These are phyloP conservation scores for Ischnus inquisitorius DNA, from an alignment of 2,888 invertebrate genomes.

Conservation along the genomic window DNA sequence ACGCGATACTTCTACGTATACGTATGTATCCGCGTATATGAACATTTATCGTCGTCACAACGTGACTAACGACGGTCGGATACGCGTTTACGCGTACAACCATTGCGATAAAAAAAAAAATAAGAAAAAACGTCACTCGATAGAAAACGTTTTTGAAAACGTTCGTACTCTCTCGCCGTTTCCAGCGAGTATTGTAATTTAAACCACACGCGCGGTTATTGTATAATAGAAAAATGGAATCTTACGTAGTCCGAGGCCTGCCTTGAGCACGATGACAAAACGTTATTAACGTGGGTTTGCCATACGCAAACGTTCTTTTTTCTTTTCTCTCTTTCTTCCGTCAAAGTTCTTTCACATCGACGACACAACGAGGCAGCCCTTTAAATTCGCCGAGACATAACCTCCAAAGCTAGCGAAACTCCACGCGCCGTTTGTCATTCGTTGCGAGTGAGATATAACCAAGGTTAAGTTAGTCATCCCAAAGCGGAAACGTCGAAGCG, in stretches of 20 bases:
- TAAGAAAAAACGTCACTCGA: not conserved
- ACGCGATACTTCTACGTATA: not conserved
- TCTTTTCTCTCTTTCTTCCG: constrained; percentile 2
- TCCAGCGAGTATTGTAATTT: constrained; percentile 2
- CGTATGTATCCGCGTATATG: not conserved
- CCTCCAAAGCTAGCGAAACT: constrained; percentile 30
- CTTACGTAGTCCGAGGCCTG: constrained; percentile 6
- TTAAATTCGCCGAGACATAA: constrained; percentile 38
- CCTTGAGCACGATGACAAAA: not conserved
- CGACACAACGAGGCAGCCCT: not conserved
- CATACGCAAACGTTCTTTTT: too few species aligned
- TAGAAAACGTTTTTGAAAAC: constrained; percentile 23
- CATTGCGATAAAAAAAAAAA: not conserved
- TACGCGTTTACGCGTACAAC: not conserved
- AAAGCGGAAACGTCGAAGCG: constrained; percentile 68
- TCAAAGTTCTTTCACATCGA: not conserved
- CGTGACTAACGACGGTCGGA: constrained; percentile 34
- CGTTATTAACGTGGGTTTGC: not conserved
- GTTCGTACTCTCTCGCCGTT: constrained; percentile 15
- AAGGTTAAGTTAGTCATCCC: constrained; percentile 67
- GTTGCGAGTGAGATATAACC: constrained; percentile 22
- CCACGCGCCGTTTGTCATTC: not conserved
- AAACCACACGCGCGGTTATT: not conserved
- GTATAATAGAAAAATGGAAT: constrained; percentile 8
- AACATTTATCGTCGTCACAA: constrained; percentile 17